A percentile compares a stretch with the other conserved stretches of the same genome.
Evolutionary conservation across 2,888 invertebrate species (phyloP).

Genomic region (Nipponacmea schrenckii): DNA sequence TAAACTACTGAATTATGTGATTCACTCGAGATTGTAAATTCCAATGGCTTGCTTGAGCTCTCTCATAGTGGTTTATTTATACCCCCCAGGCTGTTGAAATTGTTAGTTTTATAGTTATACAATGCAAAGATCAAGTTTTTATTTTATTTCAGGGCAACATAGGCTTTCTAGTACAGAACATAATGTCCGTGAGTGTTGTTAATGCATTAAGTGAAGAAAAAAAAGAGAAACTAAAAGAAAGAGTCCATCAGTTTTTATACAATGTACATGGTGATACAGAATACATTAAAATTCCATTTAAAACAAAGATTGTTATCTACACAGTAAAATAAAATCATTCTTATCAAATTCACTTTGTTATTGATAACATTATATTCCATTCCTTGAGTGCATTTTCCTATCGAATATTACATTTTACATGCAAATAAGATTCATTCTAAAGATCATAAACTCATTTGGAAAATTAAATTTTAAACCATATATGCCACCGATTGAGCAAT

Average conservation of each 20-base stretch:
- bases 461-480: too few relatives aligned
- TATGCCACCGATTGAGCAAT: too few relatives aligned
- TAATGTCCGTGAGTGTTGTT: not conserved
- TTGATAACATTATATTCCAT: too few relatives aligned
- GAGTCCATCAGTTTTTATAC: not conserved
- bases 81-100: not conserved
- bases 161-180: not conserved
- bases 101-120: not conserved
- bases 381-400: too few relatives aligned
- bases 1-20: not conserved
- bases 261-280: not conserved
- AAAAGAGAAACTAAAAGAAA: not conserved
- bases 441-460: too few relatives aligned
- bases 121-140: not conserved
- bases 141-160: not conserved
- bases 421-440: too few relatives aligned
- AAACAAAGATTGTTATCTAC: not conserved
- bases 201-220: not conserved
- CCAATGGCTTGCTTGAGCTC: not conserved
- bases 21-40: not conserved
- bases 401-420: too few relatives aligned
- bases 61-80: not conserved
- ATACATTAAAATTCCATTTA: not conserved
- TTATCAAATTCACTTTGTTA: too few relatives aligned
- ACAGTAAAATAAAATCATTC: too few relatives aligned